Conservation (phyloP, 1,140 invertebrate genomes). For the Platyscapa corneri region DNA sequence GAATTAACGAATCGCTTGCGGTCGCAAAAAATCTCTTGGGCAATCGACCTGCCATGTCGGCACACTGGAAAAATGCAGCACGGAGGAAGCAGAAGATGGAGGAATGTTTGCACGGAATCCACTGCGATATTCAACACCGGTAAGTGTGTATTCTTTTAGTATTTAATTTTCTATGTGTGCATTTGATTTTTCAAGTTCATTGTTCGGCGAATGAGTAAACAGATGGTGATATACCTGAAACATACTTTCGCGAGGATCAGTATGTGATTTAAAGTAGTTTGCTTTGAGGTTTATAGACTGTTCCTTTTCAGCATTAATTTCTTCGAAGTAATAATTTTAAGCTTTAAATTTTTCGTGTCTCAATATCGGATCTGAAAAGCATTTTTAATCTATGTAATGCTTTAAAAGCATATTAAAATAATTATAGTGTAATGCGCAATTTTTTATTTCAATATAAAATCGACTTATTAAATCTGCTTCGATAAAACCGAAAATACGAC, state of each 20-base stretch:
- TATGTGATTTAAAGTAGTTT: too few species aligned
- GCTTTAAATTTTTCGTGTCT: neutral
- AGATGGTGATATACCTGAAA: too few species aligned
- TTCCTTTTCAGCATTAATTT: too few species aligned
- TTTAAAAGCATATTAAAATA: neutral
- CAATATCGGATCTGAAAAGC: neutral
- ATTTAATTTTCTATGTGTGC: neutral
- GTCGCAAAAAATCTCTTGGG: conserved; percentile 2
- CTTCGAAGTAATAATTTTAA: too few species aligned
- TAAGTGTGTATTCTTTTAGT: conserved; percentile 24
- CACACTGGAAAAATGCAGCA: conserved; percentile 2
- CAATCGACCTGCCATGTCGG: neutral
- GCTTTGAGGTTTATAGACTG: too few species aligned
- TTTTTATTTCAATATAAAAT: neutral
- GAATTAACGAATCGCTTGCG: conserved; percentile 36
- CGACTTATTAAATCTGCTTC: neutral
- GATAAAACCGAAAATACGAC: conserved; percentile 7
- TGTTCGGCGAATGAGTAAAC: neutral
- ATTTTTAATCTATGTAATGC: neutral
- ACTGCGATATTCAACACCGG: neutral
- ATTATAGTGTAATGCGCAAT: neutral
- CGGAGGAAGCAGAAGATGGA: neutral
- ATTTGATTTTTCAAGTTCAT: neutral
- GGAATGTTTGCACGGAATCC: neutral
- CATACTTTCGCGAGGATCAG: too few species aligned